phyloP scores from a whole-genome alignment of 2,888 invertebrate species.

The Pristionchus fissidentatus region DNA sequence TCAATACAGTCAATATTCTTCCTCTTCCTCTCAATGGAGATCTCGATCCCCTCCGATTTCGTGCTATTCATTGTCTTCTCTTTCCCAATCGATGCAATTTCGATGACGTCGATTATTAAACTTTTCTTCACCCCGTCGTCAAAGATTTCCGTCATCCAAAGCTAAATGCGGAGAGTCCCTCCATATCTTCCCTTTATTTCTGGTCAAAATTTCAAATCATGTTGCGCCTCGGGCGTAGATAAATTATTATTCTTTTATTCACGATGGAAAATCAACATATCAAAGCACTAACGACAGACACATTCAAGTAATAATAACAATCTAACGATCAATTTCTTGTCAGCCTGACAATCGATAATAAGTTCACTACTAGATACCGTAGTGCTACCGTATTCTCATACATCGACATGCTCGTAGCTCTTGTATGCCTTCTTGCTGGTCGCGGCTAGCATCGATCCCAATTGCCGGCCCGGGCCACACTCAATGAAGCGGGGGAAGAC shows the following conservation, averaged over 20 bases:
- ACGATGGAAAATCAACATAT: too few relatives aligned
- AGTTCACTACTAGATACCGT: too few relatives aligned
- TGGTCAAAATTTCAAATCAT: too few relatives aligned
- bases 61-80: conserved; percentile 15
- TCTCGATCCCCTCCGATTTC: background rate
- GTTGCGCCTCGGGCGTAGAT: too few relatives aligned
- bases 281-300: background rate
- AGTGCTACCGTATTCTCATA: background rate
- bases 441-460: conserved; percentile 70
- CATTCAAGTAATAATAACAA: background rate
- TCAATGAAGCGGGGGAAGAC: conserved; percentile 72
- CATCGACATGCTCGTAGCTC: conserved; percentile 56
- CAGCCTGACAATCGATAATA: too few relatives aligned
- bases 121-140: too few relatives aligned
- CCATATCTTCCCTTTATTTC: too few relatives aligned
- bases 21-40: background rate
- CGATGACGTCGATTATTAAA: too few relatives aligned
- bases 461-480: conserved; percentile 72
- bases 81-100: background rate
- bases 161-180: too few relatives aligned
- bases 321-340: too few relatives aligned
- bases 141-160: too few relatives aligned
- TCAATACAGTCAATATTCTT: conserved; percentile 9
- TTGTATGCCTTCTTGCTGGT: conserved; percentile 71
- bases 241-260: too few relatives aligned